phyloP scores from a whole-genome alignment of 2,888 invertebrate species.

The Dioctria rufipes region DNA sequence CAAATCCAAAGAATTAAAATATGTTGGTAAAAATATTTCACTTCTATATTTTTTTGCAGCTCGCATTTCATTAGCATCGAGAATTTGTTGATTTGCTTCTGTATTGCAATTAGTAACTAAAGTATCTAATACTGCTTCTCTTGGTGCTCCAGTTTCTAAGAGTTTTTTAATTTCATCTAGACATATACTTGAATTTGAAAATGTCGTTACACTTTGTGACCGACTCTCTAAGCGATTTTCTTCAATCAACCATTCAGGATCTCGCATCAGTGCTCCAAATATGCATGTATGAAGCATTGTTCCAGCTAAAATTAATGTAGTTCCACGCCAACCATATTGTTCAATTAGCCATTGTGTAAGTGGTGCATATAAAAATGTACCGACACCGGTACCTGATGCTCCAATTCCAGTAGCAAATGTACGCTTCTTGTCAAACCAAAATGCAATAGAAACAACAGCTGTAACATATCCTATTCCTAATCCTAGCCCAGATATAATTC shows the following conservation, averaged over 20 bases:
- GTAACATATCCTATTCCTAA: constrained; percentile 87
- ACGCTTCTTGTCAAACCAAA: constrained; percentile 92
- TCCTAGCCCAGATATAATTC: constrained; percentile 87
- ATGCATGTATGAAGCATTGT: constrained; percentile 88
- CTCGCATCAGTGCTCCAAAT: constrained; percentile 89
- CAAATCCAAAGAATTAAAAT: constrained; percentile 66
- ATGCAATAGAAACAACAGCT: constrained; percentile 92
- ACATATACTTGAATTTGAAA: constrained; percentile 71
- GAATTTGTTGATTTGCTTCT: constrained; percentile 71
- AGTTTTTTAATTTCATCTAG: constrained; percentile 76
- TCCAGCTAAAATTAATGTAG: constrained; percentile 85
- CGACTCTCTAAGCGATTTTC: constrained; percentile 70
- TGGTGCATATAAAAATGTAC: constrained; percentile 90
- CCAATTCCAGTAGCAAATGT: constrained; percentile 90
- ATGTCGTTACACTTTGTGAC: constrained; percentile 71
- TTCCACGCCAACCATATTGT: constrained; percentile 89
- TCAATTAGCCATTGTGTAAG: constrained; percentile 83
- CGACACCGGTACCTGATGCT: constrained; percentile 91
- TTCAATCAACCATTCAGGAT: constrained; percentile 82
- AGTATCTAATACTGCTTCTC: constrained; percentile 70
- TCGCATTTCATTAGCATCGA: constrained; percentile 65
- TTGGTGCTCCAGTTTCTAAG: constrained; percentile 77
- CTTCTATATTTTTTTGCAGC: constrained; percentile 68
- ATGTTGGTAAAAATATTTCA: constrained; percentile 69
- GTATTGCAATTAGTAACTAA: constrained; percentile 71